Evolutionary conservation across 1,140 invertebrate genomes (phyloP).

Genomic region (Conopomorpha cramerella): DNA sequence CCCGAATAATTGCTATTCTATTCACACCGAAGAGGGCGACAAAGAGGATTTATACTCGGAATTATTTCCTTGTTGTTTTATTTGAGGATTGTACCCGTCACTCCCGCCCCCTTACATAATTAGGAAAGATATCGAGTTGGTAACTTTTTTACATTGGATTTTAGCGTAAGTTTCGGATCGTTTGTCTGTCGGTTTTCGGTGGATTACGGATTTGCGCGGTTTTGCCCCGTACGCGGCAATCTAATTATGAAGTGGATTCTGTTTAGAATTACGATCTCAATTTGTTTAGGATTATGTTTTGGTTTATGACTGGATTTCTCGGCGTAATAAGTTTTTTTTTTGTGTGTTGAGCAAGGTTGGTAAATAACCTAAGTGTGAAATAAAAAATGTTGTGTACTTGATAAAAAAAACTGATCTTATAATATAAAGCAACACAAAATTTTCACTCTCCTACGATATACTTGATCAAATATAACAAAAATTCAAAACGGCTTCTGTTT

Average conservation of each 20-base stretch:
- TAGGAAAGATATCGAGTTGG: conserved; percentile 37
- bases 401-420: no score
- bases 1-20: conserved; percentile 61
- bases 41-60: conserved; percentile 45
- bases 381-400: no score
- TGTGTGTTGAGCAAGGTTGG: no score
- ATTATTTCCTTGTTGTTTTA: conserved; percentile 63
- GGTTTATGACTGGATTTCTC: no score
- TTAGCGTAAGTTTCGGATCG: conserved; percentile 17
- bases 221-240: conserved; percentile 2
- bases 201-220: conserved; percentile 31
- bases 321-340: no score
- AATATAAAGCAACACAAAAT: no score
- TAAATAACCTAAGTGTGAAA: no score
- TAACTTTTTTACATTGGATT: conserved; percentile 52
- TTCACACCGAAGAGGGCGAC: conserved; percentile 39
- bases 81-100: conserved; percentile 50
- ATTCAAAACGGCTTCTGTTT: no score
- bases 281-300: conserved; percentile 12
- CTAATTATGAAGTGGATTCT: conserved; percentile 28
- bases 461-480: no score
- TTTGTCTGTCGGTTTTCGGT: conserved; percentile 12
- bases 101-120: conserved; percentile 51
- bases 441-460: no score
- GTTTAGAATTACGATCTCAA: conserved; percentile 14